Evolutionary conservation across 2,797 vertebrate genomes (phyloP), one percentile per base, ranked within the genome.

Genomic region (Notolabrus celidotus): DNA sequence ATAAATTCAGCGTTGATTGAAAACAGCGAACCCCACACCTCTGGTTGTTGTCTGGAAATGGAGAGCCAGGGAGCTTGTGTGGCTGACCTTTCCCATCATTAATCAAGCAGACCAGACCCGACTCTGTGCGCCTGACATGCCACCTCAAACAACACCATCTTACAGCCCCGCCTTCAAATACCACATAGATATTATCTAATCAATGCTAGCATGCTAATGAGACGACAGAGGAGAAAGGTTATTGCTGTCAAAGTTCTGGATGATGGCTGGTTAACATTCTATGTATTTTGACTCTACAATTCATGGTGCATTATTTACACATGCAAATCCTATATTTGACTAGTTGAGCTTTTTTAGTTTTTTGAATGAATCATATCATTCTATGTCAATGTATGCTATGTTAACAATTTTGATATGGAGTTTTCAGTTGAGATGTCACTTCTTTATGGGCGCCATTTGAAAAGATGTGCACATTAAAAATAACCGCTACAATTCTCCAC

Each of bases 11-110:
- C 2, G 27, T 62, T 89, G 92, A 93, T 74, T 89, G 88, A 90
- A 90, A 90, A 86, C 90, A 89, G 84, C 74, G 76, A 89, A 82
- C 79, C 68, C 81, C 85, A 73, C 87, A 83, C 82, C 82, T 86
- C 83, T 86, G 79, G 72, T 74, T 83, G 87, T 81, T 86, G 77
- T 92, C 80, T 88, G 85, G 70, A 86, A 80, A 79, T 65, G 71
- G 84, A 86, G 78, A 86, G 56, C 71, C 45, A 20, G 59, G 65
- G 74, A 82, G 71, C 54, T 72, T 65, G 82, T 86, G 87, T 74
- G 74, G 63, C 64, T 84, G 72, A 81, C 82, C 86, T 89, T 88
- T 88, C 81, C 84, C 81, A 86, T 87, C 88, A 88, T 92, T 87
- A 91, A 88, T 92, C 84, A 89, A 50, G 12, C n/a, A 14, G 54